phyloP scores from a whole-genome alignment of 2,113 vertebrate genomes.

The Alectura lathami region DNA sequence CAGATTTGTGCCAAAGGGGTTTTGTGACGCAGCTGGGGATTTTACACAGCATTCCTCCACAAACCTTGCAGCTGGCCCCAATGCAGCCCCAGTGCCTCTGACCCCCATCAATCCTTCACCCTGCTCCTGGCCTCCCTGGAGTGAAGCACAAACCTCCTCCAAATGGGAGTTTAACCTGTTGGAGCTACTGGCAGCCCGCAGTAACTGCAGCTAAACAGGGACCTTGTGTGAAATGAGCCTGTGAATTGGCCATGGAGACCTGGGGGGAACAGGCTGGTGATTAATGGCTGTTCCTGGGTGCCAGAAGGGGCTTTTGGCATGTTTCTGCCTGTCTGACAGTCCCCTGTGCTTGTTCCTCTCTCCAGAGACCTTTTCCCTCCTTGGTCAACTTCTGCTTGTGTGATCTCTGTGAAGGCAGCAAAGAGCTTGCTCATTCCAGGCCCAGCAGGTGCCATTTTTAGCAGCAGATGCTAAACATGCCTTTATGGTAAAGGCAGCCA shows the following conservation, averaged over 20 bases:
- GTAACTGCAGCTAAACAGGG: neutral
- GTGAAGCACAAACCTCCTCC: neutral
- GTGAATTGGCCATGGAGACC: fast-evolving
- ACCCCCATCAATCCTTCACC: neutral
- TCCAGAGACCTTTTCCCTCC: neutral
- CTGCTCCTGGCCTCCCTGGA: neutral
- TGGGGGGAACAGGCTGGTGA: neutral
- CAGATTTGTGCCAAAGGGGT: neutral
- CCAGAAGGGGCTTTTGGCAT: neutral
- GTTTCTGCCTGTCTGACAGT: neutral
- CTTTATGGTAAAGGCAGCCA: neutral
- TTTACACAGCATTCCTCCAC: neutral
- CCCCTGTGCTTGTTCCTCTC: neutral
- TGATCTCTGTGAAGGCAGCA: neutral
- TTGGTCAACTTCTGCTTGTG: fast-evolving
- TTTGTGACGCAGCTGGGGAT: neutral
- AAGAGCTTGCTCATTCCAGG: neutral
- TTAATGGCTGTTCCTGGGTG: neutral
- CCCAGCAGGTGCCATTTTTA: neutral
- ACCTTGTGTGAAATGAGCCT: neutral
- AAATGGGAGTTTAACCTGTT: neutral
- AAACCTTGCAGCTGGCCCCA: neutral
- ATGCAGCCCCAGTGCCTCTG: neutral
- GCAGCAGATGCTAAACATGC: neutral
- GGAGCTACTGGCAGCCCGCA: neutral